Evolutionary conservation across 2,888 invertebrate genomes (phyloP).

Genomic region (Serripes groenlandicus): DNA sequence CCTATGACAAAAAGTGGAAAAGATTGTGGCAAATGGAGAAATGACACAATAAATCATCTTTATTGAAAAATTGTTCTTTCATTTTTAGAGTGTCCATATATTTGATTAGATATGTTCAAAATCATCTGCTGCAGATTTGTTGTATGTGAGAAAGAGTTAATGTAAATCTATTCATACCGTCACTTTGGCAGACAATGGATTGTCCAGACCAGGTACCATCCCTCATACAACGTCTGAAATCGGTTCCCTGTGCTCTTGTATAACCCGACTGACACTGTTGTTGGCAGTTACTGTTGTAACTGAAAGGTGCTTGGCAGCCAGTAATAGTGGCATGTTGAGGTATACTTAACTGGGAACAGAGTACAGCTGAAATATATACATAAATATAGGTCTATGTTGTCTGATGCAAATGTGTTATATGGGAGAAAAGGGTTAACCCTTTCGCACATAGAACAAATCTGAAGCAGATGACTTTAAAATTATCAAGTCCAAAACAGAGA

Average conservation of each 20-base stretch:
- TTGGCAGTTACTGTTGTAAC: conserved; percentile 55
- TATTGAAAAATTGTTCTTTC: background rate
- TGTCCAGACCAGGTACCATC: conserved; percentile 71
- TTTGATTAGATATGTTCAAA: no score
- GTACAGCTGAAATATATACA: conserved; percentile 46
- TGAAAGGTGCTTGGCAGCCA: conserved; percentile 66
- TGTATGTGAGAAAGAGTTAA: background rate
- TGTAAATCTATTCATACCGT: conserved; percentile 5
- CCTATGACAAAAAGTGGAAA: no score
- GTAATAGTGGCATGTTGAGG: conserved; percentile 64
- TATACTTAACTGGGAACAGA: conserved; percentile 59
- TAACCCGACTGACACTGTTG: conserved; percentile 68
- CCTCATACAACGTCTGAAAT: conserved; percentile 59
- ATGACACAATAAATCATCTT: no score
- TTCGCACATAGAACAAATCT: no score
- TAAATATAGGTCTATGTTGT: no score
- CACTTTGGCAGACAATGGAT: conserved; percentile 48
- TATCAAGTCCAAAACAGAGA: no score
- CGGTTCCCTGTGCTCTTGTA: conserved; percentile 56
- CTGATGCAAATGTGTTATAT: no score
- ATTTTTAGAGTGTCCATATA: background rate
- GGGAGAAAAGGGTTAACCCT: no score
- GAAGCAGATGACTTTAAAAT: no score
- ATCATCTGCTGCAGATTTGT: no score
- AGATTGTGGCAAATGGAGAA: no score